Base-by-base conservation (phyloP, 2,113 vertebrate species). In the Dipodomys merriami region DNA sequence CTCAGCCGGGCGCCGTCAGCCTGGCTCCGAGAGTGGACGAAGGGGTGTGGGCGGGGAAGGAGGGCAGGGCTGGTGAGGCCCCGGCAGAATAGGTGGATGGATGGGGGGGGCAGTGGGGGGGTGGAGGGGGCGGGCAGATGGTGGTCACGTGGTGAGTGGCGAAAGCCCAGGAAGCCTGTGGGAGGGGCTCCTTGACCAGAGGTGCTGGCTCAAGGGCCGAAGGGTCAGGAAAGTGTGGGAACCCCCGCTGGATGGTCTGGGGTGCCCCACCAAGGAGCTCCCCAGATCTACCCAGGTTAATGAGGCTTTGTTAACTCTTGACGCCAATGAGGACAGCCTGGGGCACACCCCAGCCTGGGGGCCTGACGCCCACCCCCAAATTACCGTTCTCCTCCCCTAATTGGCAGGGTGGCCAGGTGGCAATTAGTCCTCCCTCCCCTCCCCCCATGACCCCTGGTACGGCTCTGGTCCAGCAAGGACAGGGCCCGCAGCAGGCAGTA, bases 301-400 rank as follows among this genome's bases (percentile, higher is more conserved):
- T 91, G 96, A 94, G 78, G 96, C 95, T 96, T 94, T 86, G 22
- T 96, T 96, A 96, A 94, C 76, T 88, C 95, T 91, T 88, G 95
- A 97, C 15, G 81, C 96, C 77, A 19, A 39, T 5, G 83, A 95
- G 67, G 64, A 83, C 77, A 80, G 79, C 85, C 82, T 39, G 1
- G 64, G 67, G 78, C 91, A 82, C 89, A 16, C 92, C 95, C 84
- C 35, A n/a, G 90, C 93, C 81, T 83, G 71, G 86, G 93, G 96
- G 71, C 91, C 85, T 95, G 27, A 77, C 84, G 53, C 90, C 93
- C 89, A 89, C 92, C 95, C 84, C 93, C 81, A 94, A 97, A 97
- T 96, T 95, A 97, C 93, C 91, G 92, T 88, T 87, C 90, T 95
- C 86, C 80, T 91, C 71, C 87, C 92, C 95, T 97, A 97, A 97